These are phyloP conservation scores for Andrena hattorfiana DNA, from an alignment of 2,888 invertebrate genomes.

Conservation along the genomic window DNA sequence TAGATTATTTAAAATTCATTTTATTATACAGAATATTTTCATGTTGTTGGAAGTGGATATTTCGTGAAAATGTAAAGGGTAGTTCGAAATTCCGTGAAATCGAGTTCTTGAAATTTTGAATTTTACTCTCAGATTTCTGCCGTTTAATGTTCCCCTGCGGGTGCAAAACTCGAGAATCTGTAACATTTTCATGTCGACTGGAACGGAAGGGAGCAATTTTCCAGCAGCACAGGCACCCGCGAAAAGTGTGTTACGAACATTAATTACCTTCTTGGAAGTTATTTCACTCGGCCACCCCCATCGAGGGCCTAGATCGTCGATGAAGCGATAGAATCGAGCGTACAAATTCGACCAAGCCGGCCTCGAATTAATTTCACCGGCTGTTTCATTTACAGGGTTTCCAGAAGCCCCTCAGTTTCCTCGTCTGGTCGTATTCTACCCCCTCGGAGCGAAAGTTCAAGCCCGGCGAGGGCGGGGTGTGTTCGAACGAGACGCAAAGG, in stretches of 20 bases:
- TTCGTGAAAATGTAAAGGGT: no score
- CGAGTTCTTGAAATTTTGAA: no score
- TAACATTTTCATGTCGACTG: no score
- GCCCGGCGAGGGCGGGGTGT: neutral
- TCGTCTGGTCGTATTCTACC: slow-evolving; percentile 8
- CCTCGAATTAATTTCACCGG: slow-evolving; percentile 50
- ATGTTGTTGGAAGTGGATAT: no score
- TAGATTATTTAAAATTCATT: no score
- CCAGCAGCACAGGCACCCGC: neutral
- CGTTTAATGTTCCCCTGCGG: no score
- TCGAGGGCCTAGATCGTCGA: slow-evolving; percentile 15
- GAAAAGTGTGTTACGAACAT: neutral
- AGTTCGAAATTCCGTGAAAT: no score
- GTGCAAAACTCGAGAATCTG: no score
- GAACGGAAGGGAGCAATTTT: neutral
- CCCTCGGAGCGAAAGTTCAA: neutral
- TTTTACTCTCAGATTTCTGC: no score
- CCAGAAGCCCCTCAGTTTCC: slow-evolving; percentile 31
- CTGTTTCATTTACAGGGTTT: slow-evolving; percentile 51
- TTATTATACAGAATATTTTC: no score
- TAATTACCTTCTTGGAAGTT: slow-evolving; percentile 22
- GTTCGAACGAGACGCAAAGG: neutral
- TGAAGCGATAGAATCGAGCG: slow-evolving; percentile 47
- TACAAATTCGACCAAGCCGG: slow-evolving; percentile 40
- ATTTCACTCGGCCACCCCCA: neutral